Conservation (phyloP, 1,140 invertebrate genomes). For the Maniola jurtina region DNA sequence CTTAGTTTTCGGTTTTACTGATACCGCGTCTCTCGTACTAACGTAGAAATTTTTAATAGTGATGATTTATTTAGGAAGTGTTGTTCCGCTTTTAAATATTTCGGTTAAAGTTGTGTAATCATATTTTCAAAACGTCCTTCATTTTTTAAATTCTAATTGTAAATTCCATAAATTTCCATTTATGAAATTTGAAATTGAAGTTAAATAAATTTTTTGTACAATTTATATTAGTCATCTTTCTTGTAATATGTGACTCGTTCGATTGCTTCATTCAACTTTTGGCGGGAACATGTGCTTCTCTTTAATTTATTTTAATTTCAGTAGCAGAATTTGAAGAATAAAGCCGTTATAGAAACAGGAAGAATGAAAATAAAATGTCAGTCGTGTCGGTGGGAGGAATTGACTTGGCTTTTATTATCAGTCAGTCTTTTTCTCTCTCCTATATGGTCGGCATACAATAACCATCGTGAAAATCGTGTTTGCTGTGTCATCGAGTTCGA, state of each 20-base stretch:
- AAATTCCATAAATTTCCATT: no score
- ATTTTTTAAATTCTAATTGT: conserved; percentile 13
- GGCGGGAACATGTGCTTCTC: conserved; percentile 38
- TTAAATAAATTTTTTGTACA: no score
- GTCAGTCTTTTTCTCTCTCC: conserved; percentile 79
- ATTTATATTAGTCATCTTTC: no score
- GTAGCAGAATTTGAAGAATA: conserved; percentile 40
- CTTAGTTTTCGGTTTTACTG: conserved; percentile 15
- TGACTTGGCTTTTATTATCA: conserved; percentile 63
- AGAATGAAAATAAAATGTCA: conserved; percentile 58
- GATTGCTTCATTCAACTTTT: conserved; percentile 32
- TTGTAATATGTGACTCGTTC: conserved; percentile 42
- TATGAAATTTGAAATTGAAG: no score
- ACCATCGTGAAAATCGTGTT: conserved; percentile 27
- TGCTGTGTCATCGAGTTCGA: conserved; percentile 7
- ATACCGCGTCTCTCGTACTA: conserved; percentile 12
- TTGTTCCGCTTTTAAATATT: conserved; percentile 15
- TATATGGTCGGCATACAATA: conserved; percentile 64
- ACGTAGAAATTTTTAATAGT: conserved; percentile 20
- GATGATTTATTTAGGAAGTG: conserved; percentile 21
- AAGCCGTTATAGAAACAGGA: conserved; percentile 42
- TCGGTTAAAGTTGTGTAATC: background rate
- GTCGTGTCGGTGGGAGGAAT: conserved; percentile 70
- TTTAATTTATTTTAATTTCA: conserved; percentile 45
- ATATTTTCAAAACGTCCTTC: conserved; percentile 10